Conservation (phyloP, 2,113 vertebrate genomes). For the Picathartes gymnocephalus region DNA sequence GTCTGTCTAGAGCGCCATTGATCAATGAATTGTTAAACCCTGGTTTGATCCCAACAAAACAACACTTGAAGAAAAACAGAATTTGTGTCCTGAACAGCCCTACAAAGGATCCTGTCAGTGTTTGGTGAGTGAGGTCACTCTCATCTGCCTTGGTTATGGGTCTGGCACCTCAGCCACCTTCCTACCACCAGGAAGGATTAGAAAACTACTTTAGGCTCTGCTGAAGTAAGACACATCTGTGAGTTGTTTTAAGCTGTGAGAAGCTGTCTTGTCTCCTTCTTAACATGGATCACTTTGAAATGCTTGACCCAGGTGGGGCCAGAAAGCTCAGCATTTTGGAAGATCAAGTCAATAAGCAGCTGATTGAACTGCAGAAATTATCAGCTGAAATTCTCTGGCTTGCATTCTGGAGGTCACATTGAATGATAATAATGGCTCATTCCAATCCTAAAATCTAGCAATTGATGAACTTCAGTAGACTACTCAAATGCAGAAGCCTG, state of each 20-base stretch:
- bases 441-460: not conserved
- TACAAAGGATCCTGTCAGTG: not conserved
- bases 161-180: not conserved
- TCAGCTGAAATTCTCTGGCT: not conserved
- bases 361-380: not conserved
- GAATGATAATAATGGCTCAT: not conserved
- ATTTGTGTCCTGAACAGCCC: not conserved
- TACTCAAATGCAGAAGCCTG: not conserved
- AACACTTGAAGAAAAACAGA: not conserved
- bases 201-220: not conserved
- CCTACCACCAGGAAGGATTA: not conserved
- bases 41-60: not conserved
- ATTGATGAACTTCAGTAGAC: not conserved
- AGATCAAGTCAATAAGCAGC: not conserved
- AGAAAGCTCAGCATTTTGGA: not conserved
- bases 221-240: not conserved
- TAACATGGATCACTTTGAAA: not conserved
- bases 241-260: not conserved
- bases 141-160: not conserved
- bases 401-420: not conserved
- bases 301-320: not conserved
- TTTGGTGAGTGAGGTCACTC: not conserved
- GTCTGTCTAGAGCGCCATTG: not conserved
- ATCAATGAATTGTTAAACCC: accelerated
- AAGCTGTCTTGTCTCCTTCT: not conserved